Base-by-base conservation (phyloP, 2,113 vertebrate genomes). In the Gobius niger region DNA sequence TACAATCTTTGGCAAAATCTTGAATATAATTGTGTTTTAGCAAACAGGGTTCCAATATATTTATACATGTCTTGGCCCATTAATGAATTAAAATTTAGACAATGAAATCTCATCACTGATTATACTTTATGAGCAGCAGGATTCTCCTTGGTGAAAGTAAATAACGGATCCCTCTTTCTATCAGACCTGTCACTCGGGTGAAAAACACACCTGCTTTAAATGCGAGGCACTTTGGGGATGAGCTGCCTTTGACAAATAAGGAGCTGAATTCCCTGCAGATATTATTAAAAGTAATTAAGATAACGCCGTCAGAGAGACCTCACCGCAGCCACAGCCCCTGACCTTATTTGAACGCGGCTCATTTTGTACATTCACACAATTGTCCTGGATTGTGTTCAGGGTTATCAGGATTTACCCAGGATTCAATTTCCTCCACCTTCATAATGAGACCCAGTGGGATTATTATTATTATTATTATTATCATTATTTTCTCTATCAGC, bases 331-430 rank as follows among this genome's bases (percentile, higher is more conserved):
- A 6, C n/a, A n/a, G n/a, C 40, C 6, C 7, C 16, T 56, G 66
- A 73, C 59, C 67, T 54, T 51, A 8, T 49, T 18, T 40, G 50
- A 65, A 9, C 19, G 68, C 7, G 6, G 34, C 16, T 65, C 13
- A 41, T 40, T 59, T 16, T 61, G 24, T 24, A 63, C 19, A 67
- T 41, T 40, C 44, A 68, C 70, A 34, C 46, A 66, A 42, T 7
- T 66, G 19, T n/a, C 47, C 61, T 10, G 47, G 74, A 67, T 57
- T 24, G 68, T 19, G 65, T 62, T 51, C 47, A 66, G 65, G 41
- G 68, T 70, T 73, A 68, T 82, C 70, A 70, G 44, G 16, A 80
- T 76, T 80, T 76, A 18, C 67, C 80, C 64, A 68, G 47, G 46
- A 44, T 68, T 4, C 47, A 16, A 10, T 51, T 34, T 71, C 75